phyloP scores from a whole-genome alignment of 2,113 vertebrate genomes.

The Catharus bicknelli region DNA sequence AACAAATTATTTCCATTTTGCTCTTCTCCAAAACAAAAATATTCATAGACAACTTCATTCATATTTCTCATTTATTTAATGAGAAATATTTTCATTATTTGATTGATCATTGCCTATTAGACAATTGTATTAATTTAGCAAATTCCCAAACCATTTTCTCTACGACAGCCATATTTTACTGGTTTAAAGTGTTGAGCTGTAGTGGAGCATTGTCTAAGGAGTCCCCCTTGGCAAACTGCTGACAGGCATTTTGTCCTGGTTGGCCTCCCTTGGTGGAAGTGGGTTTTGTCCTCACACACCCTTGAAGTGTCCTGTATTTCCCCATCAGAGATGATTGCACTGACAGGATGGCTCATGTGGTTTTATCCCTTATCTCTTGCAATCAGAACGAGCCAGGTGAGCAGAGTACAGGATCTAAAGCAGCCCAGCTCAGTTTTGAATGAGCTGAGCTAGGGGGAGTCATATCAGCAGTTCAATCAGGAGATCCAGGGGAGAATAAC shows the following conservation, averaged over 20 bases:
- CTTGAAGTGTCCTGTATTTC: neutral
- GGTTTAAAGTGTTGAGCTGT: neutral
- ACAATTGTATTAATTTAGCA: neutral
- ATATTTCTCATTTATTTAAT: neutral
- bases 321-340: neutral
- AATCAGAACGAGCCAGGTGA: neutral
- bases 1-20: neutral
- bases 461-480: neutral
- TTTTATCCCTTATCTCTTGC: neutral
- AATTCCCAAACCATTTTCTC: neutral
- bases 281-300: neutral
- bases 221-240: neutral
- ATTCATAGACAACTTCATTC: neutral
- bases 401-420: neutral
- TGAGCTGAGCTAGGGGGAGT: neutral
- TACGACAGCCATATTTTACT: neutral
- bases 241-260: neutral
- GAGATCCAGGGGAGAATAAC: neutral
- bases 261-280: neutral
- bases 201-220: neutral
- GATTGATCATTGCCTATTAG: neutral
- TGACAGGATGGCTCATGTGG: neutral
- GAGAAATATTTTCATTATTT: neutral
- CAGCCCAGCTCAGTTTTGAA: neutral
- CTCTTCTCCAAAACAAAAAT: neutral